Base-by-base conservation (phyloP, 2,113 vertebrate species). In the Apodemus sylvaticus region DNA sequence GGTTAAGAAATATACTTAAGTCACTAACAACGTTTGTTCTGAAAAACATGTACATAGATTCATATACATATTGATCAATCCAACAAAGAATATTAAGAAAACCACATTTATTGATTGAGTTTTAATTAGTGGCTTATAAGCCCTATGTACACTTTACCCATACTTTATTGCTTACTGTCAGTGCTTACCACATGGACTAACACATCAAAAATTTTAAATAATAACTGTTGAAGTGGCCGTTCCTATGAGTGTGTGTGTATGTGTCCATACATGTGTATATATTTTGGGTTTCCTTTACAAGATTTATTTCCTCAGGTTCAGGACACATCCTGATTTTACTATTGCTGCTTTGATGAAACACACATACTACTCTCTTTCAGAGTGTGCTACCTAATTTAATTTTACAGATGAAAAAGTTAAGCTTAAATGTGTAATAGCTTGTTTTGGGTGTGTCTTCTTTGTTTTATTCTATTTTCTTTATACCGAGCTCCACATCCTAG, bases 51-150 rank as follows among this genome's bases (percentile, higher is more conserved):
- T 83, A 51, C 10, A 45, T 39, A 89, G 62, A 89, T 83, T 94
- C 55, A 76, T 53, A 39, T 53, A 74, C 7, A 87, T 60, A 89
- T 31, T 36, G 66, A 70, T 95, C 58, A 96, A 55, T 31, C 83
- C 93, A 92, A 86, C 68, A 90, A 94, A 58, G 16, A n/a, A 90
- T 79, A 89, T 85, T 83, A 53, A 92, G 20, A 90, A 91, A 93
- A 89, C 19, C 39, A 89, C 14, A 70, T 86, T 45, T 42, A 71
- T 39, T 78, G 10, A 95, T 93, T 53, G 22, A 78, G 39, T 79
- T 89, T 90, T 81, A 95, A 55, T 73, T 26, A 89, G 13, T 73
- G 89, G 34, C 19, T 86, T 58, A 8, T 71, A 77, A 90, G 4
- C 22, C 36, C 51, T 10, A 7, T 22, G n/a, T 58, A 45, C 42